Conservation (phyloP, 2,113 vertebrate species). For the Panthera tigris region DNA sequence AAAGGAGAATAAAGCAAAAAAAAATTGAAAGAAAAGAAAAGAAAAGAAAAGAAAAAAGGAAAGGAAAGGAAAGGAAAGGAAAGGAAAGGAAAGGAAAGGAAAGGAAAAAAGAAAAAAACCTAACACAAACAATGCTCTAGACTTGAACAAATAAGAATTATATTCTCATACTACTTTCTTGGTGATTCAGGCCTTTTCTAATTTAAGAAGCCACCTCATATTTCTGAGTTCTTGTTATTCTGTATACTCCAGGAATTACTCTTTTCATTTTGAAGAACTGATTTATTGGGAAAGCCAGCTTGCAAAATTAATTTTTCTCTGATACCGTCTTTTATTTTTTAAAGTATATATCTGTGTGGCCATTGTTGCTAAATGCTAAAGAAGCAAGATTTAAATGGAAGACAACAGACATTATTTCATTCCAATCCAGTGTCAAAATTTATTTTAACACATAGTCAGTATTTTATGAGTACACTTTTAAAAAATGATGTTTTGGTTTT, state of each 20-base stretch:
- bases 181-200: background rate
- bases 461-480: background rate
- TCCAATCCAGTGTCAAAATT: background rate
- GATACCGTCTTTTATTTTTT: background rate
- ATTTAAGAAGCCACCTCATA: conserved; percentile 39
- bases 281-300: conserved; percentile 54
- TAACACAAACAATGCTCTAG: background rate
- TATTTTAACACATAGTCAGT: background rate
- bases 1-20: conserved; percentile 41
- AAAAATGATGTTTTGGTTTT: background rate
- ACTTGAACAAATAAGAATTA: conserved; percentile 25
- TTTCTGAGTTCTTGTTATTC: conserved; percentile 27
- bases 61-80: background rate
- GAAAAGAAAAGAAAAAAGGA: background rate
- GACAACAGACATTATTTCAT: background rate
- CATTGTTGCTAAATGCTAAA: background rate
- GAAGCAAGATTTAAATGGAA: background rate
- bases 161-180: background rate
- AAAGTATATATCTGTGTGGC: background rate
- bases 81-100: background rate
- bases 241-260: background rate
- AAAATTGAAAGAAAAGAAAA: background rate
- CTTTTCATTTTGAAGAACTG: conserved; percentile 47
- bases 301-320: conserved; percentile 56
- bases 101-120: background rate